Conservation (phyloP, 30 jellyfish, hydroid and myxozoan species). For the Rhopilema esculentum region DNA sequence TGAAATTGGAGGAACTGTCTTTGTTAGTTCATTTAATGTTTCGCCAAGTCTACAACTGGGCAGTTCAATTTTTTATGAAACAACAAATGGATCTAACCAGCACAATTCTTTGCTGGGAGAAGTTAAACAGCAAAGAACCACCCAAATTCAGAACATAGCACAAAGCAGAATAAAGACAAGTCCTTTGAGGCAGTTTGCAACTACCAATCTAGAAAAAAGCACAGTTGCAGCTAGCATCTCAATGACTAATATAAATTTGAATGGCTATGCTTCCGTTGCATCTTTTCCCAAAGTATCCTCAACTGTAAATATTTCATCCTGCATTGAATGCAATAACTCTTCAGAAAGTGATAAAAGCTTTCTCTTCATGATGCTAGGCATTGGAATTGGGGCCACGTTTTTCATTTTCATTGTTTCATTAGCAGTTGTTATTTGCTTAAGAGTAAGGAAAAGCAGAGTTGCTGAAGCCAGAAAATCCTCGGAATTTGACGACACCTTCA, state of each 20-base stretch:
- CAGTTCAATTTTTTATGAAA: background rate
- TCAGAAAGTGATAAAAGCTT: slow-evolving; percentile 12
- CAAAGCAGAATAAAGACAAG: background rate
- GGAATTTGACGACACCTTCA: slow-evolving; percentile 25
- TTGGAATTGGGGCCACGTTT: slow-evolving; percentile 45
- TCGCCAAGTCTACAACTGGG: background rate
- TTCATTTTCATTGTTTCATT: slow-evolving; percentile 12
- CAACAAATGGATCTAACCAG: background rate
- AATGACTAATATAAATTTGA: background rate
- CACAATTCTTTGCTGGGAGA: background rate
- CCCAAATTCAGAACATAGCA: background rate
- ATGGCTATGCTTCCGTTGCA: background rate
- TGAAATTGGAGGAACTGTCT: background rate
- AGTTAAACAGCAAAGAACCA: background rate
- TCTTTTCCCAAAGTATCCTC: background rate
- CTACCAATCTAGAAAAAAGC: background rate
- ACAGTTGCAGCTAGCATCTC: too few species aligned
- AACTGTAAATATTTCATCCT: background rate
- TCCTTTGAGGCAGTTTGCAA: background rate
- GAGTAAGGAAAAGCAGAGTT: background rate
- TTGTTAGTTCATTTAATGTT: background rate
- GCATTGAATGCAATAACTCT: background rate
- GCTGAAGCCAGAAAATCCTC: background rate
- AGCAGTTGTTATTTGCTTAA: slow-evolving; percentile 9
- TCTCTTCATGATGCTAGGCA: slow-evolving; percentile 28